Percentiles rank a stretch among this genome's conserved stretches.
phyloP scores from a whole-genome alignment of 2,888 invertebrate species.

The Theretra japonica region DNA sequence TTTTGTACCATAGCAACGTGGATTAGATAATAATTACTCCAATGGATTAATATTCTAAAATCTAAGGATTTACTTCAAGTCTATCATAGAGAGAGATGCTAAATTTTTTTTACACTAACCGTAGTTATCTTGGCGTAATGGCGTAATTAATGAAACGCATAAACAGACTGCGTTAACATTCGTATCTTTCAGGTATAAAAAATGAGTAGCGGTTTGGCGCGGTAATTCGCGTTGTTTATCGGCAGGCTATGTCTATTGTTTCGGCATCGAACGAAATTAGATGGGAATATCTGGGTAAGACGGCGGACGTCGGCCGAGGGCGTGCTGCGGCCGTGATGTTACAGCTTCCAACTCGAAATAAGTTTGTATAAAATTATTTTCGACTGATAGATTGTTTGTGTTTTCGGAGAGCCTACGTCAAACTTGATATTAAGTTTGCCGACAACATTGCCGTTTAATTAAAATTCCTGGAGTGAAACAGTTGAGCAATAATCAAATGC shows the following conservation, averaged over 20 bases:
- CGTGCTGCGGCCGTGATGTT: constrained; percentile 35
- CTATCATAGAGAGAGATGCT: no score
- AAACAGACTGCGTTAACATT: background rate
- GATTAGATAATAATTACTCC: no score
- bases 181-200: constrained; percentile 18
- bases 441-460: constrained; percentile 45
- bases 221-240: constrained; percentile 29
- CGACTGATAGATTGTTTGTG: constrained; percentile 48
- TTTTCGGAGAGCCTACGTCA: constrained; percentile 43
- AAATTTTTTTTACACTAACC: no score
- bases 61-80: no score
- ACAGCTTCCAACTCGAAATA: constrained; percentile 41
- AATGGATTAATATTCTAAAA: no score
- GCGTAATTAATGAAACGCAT: background rate
- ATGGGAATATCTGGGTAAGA: constrained; percentile 35
- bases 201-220: constrained; percentile 20
- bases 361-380: constrained; percentile 43
- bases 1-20: no score
- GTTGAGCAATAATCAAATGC: background rate
- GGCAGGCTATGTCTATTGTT: constrained; percentile 28
- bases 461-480: constrained; percentile 37
- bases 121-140: no score
- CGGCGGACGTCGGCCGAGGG: constrained; percentile 8
- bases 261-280: constrained; percentile 32
- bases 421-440: constrained; percentile 45